These are phyloP conservation scores for Rhynchophorus ferrugineus DNA, from an alignment of 1,140 invertebrate genomes.

Conservation along the genomic window DNA sequence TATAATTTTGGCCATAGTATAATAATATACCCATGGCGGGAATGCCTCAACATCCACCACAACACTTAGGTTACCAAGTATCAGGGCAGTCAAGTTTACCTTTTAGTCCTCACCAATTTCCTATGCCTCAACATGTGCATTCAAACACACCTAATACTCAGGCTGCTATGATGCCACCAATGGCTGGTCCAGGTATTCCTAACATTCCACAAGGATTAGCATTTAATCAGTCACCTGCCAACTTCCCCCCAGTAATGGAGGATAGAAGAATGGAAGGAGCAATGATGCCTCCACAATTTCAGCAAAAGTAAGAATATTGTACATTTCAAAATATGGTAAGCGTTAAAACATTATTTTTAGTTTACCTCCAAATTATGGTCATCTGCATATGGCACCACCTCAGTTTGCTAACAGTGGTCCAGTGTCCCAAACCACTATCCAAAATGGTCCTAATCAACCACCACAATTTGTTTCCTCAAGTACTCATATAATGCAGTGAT, in stretches of 20 bases:
- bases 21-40: background rate
- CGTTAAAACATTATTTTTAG: slow-evolving; percentile 17
- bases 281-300: background rate
- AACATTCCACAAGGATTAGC: background rate
- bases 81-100: slow-evolving; percentile 10
- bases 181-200: background rate
- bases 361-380: slow-evolving; percentile 1
- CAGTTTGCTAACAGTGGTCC: slow-evolving; percentile 20
- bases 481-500: slow-evolving; percentile 21
- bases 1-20: slow-evolving; percentile 4
- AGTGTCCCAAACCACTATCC: slow-evolving; percentile 16
- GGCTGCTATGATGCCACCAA: background rate
- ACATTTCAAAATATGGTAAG: background rate
- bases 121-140: slow-evolving; percentile 4
- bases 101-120: slow-evolving; percentile 5
- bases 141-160: background rate
- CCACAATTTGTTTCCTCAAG: slow-evolving; percentile 21
- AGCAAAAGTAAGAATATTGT: slow-evolving; percentile 6
- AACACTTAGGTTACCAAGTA: slow-evolving; percentile 3
- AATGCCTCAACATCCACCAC: background rate
- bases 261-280: slow-evolving; percentile 1
- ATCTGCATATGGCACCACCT: slow-evolving; percentile 24
- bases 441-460: slow-evolving; percentile 17
- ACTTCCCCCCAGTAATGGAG: slow-evolving; percentile 9
- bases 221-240: background rate